Conservation (phyloP, 1,140 invertebrate genomes). For the Nebria ingens region DNA sequence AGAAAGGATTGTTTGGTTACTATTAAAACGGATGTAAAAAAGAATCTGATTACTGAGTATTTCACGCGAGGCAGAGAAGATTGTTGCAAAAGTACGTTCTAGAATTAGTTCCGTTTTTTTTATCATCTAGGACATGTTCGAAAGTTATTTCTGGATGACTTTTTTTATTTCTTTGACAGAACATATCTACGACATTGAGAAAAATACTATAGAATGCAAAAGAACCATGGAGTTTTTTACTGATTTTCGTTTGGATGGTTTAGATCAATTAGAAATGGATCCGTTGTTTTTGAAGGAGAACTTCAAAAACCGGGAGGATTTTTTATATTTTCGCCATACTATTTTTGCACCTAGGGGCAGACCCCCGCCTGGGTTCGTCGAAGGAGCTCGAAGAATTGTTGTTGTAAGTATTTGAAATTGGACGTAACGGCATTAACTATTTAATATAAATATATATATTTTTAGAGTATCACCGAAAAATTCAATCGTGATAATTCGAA, state of each 20-base stretch:
- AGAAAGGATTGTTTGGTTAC: conserved; percentile 54
- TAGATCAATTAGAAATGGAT: conserved; percentile 49
- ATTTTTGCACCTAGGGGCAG: conserved; percentile 16
- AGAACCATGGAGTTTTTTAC: conserved; percentile 60
- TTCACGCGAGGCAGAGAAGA: conserved; percentile 60
- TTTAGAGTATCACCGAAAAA: conserved; percentile 48
- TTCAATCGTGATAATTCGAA: conserved; percentile 45
- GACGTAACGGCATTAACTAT: background rate
- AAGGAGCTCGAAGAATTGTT: conserved; percentile 32
- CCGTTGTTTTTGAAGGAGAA: conserved; percentile 49
- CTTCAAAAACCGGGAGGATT: conserved; percentile 52
- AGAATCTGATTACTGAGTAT: conserved; percentile 47
- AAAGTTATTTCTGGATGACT: too few relatives aligned
- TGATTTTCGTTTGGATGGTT: conserved; percentile 52
- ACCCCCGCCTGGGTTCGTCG: conserved; percentile 28
- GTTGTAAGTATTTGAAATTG: conserved; percentile 27
- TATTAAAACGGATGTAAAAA: conserved; percentile 46
- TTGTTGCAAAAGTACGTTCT: conserved; percentile 49
- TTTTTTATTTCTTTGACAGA: conserved; percentile 34
- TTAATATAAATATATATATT: conserved; percentile 14
- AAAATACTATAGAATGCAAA: conserved; percentile 41
- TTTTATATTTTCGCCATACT: conserved; percentile 20
- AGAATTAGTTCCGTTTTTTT: too few relatives aligned
- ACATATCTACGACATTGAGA: conserved; percentile 45
- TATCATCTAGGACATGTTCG: too few relatives aligned